Base-by-base conservation (phyloP, 1,140 invertebrate genomes). In the Ectropis grisescens region DNA sequence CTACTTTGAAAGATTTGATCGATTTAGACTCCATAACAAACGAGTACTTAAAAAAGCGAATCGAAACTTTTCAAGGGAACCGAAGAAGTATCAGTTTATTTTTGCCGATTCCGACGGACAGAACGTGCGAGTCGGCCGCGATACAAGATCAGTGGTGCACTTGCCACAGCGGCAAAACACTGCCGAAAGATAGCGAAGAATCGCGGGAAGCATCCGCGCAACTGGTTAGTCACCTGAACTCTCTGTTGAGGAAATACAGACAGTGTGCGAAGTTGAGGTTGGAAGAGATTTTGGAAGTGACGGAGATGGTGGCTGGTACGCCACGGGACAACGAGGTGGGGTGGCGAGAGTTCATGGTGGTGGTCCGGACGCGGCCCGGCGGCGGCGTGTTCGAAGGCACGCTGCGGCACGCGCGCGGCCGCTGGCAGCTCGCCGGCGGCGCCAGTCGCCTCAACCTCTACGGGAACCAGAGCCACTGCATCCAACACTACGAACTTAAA, bases 131-230 rank as follows among this genome's bases (percentile, higher is more conserved):
- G 13, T 75, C 82, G 29, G 93, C 93, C 0, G 87, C 83, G 0
- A 93, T 97, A 23, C 85, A 89, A 0, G 86, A 89, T 15, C 90
- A 95, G 52, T 96, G 91, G 89, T 97, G 94, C 58, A 91, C 91
- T 9, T 97, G 94, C 54, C 87, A 91, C 41, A 84, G 84, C 34
- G 85, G 82, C 6, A 60, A 67, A 25, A 85, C 86, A 41, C 32
- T 75, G 22, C 51, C 82, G 0, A 65, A 70, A 0, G 81, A 85
- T 7, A 82, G 87, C 50, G 58, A 51, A 0, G 52, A 78, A 3
- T 84, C 80, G 0, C 46, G 65, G 1, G 74, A 84, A 6, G 85
- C 85, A 1, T 86, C 86, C 0, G 55, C 74, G 0, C 85, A 85
- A 44, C 52, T 91, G 2, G 76, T 92, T 0, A 49, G 70, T 0